phyloP scores from a whole-genome alignment of 2,797 vertebrate genomes.

The Helostoma temminkii region DNA sequence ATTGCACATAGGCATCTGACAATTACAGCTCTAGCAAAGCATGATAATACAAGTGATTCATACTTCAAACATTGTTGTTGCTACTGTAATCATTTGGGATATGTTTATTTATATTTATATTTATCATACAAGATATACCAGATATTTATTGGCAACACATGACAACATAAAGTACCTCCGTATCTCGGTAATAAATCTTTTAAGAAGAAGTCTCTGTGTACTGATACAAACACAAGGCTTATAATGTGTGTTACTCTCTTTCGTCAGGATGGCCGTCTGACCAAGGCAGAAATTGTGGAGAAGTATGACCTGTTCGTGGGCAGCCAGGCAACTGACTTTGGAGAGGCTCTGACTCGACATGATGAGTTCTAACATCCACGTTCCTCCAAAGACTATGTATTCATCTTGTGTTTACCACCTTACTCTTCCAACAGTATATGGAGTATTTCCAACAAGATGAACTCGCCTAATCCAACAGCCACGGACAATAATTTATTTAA shows the following conservation, averaged over 20 bases:
- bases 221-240: not conserved
- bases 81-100: not conserved
- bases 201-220: no score
- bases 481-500: slow-evolving; percentile 91
- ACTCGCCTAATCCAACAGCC: slow-evolving; percentile 50
- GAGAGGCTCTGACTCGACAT: slow-evolving; percentile 95
- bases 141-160: not conserved
- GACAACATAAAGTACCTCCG: not conserved
- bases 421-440: slow-evolving; percentile 24
- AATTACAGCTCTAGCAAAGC: not conserved
- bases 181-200: no score
- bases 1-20: not conserved
- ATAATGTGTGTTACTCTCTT: slow-evolving; percentile 17
- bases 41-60: not conserved
- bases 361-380: slow-evolving; percentile 89
- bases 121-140: not conserved
- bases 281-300: slow-evolving; percentile 94
- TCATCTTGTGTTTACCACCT: slow-evolving; percentile 49
- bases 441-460: slow-evolving; percentile 44
- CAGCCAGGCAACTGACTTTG: slow-evolving; percentile 99
- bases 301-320: slow-evolving; percentile 98
- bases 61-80: not conserved
- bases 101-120: slow-evolving; percentile 5
- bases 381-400: slow-evolving; percentile 64
- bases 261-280: slow-evolving; percentile 91